Evolutionary conservation across 1,140 invertebrate species (phyloP).

Genomic region (Scaptodrosophila lebanonensis): DNA sequence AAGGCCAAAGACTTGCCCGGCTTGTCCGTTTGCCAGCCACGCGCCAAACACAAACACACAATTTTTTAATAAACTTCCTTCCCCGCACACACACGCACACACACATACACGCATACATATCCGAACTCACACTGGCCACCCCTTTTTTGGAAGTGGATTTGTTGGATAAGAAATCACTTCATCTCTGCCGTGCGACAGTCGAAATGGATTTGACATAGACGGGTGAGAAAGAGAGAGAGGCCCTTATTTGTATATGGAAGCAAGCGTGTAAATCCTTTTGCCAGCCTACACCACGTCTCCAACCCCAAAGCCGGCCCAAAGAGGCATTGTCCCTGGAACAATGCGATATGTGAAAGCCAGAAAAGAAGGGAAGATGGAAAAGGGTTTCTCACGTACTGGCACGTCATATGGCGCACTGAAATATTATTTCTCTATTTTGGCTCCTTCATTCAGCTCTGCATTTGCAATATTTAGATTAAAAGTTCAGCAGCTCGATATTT

Average conservation of each 20-base stretch:
- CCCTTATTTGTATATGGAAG: conserved; percentile 72
- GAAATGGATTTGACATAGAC: conserved; percentile 33
- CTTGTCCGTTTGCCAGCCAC: conserved; percentile 49
- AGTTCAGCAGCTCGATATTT: no score
- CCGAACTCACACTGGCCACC: conserved; percentile 35
- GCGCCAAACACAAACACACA: conserved; percentile 67
- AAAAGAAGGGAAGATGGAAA: conserved; percentile 32
- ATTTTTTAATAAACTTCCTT: conserved; percentile 75
- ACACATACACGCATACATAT: conserved; percentile 7
- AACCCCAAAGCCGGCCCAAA: conserved; percentile 7
- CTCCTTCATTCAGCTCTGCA: conserved; percentile 6
- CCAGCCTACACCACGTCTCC: conserved; percentile 19
- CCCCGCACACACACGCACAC: conserved; percentile 20
- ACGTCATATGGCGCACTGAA: conserved; percentile 57
- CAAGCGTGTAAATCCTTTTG: conserved; percentile 71
- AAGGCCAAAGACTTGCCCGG: conserved; percentile 11
- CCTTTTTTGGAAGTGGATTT: conserved; percentile 61
- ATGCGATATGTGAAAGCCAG: conserved; percentile 3
- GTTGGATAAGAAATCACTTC: conserved; percentile 71
- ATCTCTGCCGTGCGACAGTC: conserved; percentile 56
- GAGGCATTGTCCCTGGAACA: not conserved
- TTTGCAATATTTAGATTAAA: conserved; percentile 22
- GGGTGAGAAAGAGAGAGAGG: conserved; percentile 17
- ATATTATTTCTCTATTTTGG: conserved; percentile 6
- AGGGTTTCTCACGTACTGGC: conserved; percentile 72